Conservation (phyloP, 2,888 invertebrate genomes). For the Eristalis intricaria region DNA sequence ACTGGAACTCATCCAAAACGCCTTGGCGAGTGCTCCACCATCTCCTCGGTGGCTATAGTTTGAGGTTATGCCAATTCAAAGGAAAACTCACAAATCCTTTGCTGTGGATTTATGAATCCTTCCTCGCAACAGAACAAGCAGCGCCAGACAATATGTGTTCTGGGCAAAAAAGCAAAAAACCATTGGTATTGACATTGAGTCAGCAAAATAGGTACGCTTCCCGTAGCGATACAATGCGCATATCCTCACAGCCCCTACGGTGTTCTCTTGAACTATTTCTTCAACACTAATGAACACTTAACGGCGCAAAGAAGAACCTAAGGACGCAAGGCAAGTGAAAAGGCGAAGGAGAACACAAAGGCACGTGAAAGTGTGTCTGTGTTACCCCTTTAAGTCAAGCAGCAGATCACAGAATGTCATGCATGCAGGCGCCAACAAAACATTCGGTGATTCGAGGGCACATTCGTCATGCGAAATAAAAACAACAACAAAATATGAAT, state of each 20-base stretch:
- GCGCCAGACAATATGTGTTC: no score
- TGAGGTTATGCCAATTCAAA: neutral
- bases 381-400: neutral
- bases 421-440: constrained; percentile 16
- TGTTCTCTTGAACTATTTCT: constrained; percentile 42
- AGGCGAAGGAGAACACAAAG: neutral
- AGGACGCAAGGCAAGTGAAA: neutral
- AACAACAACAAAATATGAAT: neutral
- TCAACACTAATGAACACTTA: constrained; percentile 48
- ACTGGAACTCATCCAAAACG: neutral
- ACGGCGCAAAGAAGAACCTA: constrained; percentile 2
- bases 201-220: constrained; percentile 2
- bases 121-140: no score
- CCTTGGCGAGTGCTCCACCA: no score
- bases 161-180: neutral
- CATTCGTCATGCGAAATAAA: neutral
- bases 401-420: constrained; percentile 43
- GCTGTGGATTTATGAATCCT: neutral
- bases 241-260: constrained; percentile 30
- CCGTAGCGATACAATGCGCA: constrained; percentile 22
- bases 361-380: neutral
- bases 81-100: neutral
- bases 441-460: constrained; percentile 19
- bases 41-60: neutral
- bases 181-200: constrained; percentile 35